These are phyloP conservation scores for Lepidocyrtoides sp. DNA, from an alignment of 2,888 invertebrate genomes.

Conservation along the genomic window DNA sequence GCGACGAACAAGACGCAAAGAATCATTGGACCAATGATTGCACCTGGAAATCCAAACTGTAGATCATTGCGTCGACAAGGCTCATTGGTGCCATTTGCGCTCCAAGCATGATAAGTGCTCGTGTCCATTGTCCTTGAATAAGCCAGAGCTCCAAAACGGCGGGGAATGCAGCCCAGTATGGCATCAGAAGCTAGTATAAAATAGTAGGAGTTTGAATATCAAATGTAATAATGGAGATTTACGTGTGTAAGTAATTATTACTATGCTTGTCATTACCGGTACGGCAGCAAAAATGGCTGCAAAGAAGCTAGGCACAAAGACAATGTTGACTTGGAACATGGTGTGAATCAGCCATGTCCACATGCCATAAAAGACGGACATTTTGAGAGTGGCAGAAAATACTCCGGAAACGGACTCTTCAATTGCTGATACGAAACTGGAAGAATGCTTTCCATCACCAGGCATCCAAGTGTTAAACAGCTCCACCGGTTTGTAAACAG, in stretches of 20 bases:
- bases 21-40: conserved; percentile 97
- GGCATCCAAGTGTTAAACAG: conserved; percentile 88
- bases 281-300: conserved; percentile 98
- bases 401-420: conserved; percentile 96
- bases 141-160: conserved; percentile 98
- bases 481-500: conserved; percentile 97
- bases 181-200: conserved; percentile 97
- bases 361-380: conserved; percentile 98
- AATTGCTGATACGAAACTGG: conserved; percentile 92
- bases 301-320: conserved; percentile 97
- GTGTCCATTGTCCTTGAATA: conserved; percentile 93
- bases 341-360: conserved; percentile 99
- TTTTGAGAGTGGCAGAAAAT: conserved; percentile 98
- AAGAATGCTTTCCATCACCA: conserved; percentile 79
- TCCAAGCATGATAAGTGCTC: conserved; percentile 93
- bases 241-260: no score
- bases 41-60: conserved; percentile 98
- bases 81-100: conserved; percentile 96
- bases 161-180: conserved; percentile 98
- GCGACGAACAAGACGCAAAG: conserved; percentile 98
- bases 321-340: conserved; percentile 96
- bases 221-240: no score
- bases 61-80: conserved; percentile 98
- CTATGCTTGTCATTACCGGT: no score
- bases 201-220: no score